A percentile compares a stretch with the other conserved stretches of the same genome.
These are phyloP conservation scores for Cheilosia pagana DNA, from an alignment of 2,888 invertebrate species.

Conservation along the genomic window DNA sequence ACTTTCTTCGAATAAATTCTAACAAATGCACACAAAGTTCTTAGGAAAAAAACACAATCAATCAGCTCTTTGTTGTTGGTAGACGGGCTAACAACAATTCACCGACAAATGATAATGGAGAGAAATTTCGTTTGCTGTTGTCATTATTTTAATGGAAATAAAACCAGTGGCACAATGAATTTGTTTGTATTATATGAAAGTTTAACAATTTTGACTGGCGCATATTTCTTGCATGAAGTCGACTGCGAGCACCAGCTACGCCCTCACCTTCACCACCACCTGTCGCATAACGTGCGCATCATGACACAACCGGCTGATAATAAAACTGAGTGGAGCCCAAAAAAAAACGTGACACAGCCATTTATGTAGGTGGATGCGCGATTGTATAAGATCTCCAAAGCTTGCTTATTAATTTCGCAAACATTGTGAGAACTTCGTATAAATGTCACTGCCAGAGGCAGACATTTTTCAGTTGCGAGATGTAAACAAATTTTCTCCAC, in stretches of 20 bases:
- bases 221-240: not conserved
- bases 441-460: not conserved
- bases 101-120: not conserved
- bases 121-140: slow-evolving; percentile 1
- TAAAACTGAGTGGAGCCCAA: not conserved
- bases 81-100: not conserved
- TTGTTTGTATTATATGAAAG: not conserved
- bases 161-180: too few species aligned
- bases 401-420: not conserved
- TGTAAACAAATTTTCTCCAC: slow-evolving; percentile 18
- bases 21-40: not conserved
- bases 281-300: slow-evolving; percentile 41
- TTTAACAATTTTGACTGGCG: not conserved
- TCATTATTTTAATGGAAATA: not conserved
- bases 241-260: too few species aligned
- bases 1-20: slow-evolving; percentile 9
- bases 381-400: not conserved
- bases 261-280: slow-evolving; percentile 3
- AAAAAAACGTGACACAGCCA: slow-evolving; percentile 1
- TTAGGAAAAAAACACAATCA: not conserved
- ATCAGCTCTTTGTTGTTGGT: not conserved
- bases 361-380: slow-evolving; percentile 19
- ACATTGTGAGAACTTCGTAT: slow-evolving; percentile 5
- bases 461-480: slow-evolving; percentile 25
- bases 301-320: slow-evolving; percentile 43